Conservation (phyloP, 2,797 vertebrate genomes). For the Nannoperca obscura region DNA sequence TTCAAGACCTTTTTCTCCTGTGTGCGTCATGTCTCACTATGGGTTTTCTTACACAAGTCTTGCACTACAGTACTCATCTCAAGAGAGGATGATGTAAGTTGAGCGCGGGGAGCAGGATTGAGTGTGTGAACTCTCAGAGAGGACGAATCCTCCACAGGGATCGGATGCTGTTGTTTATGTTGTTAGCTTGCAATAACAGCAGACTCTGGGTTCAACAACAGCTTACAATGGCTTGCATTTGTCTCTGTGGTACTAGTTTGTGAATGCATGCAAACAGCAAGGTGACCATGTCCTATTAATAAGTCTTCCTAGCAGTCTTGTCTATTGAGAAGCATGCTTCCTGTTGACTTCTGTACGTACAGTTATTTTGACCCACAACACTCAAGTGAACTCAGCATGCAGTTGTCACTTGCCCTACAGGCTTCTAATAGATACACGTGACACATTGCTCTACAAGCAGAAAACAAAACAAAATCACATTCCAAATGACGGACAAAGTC, state of each 20-base stretch:
- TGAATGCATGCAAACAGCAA: conserved; percentile 38
- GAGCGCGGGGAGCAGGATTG: conserved; percentile 17
- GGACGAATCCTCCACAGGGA: conserved; percentile 30
- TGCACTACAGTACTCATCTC: conserved; percentile 52
- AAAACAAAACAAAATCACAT: conserved; percentile 60
- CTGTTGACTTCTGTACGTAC: conserved; percentile 14
- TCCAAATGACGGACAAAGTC: conserved; percentile 54
- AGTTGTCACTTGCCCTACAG: conserved; percentile 25
- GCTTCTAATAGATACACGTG: conserved; percentile 34
- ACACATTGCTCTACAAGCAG: conserved; percentile 39
- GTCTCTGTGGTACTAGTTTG: conserved; percentile 21
- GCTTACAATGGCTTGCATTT: conserved; percentile 10
- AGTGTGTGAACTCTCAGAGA: conserved; percentile 38
- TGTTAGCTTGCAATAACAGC: conserved; percentile 42
- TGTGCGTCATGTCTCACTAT: conserved; percentile 15
- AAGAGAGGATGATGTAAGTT: conserved; percentile 56
- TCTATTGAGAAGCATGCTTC: conserved; percentile 33
- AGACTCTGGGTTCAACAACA: conserved; percentile 33
- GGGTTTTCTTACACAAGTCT: conserved; percentile 47
- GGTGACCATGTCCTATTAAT: conserved; percentile 15
- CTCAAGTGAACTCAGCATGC: conserved; percentile 53
- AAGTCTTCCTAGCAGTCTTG: neutral
- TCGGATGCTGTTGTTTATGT: conserved; percentile 40
- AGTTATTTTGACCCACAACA: conserved; percentile 18
- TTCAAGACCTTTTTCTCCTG: neutral